A percentile compares a stretch with the other conserved stretches of the same genome.
Evolutionary conservation across 2,888 invertebrate genomes (phyloP).

Genomic region (Rhingia campestris): DNA sequence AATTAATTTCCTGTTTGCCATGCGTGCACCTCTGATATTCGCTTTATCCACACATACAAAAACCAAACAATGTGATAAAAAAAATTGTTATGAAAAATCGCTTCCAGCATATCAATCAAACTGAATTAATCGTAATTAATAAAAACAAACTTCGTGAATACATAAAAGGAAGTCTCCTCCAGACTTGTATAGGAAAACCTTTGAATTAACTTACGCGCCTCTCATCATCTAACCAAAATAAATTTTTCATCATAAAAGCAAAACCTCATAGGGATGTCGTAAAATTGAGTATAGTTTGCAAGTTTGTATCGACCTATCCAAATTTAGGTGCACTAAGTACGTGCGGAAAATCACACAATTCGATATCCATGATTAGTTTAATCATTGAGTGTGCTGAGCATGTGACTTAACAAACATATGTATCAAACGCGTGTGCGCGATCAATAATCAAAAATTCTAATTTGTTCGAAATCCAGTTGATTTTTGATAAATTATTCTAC

Average conservation of each 20-base stretch:
- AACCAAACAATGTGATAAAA: slow-evolving; percentile 11
- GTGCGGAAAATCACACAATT: slow-evolving; percentile 52
- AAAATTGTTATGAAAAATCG: slow-evolving; percentile 14
- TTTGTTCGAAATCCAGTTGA: background rate
- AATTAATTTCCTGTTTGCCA: slow-evolving; percentile 64
- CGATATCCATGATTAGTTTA: slow-evolving; percentile 1
- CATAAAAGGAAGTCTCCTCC: slow-evolving; percentile 55
- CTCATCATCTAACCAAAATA: slow-evolving; percentile 30
- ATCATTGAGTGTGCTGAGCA: background rate
- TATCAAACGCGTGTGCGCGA: slow-evolving; percentile 6
- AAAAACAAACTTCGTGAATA: slow-evolving; percentile 8
- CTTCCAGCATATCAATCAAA: slow-evolving; percentile 52
- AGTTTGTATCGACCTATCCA: slow-evolving; percentile 26
- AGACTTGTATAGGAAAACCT: background rate
- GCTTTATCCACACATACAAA: background rate
- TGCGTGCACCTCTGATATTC: slow-evolving; percentile 9
- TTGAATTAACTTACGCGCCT: background rate
- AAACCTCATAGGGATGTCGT: slow-evolving; percentile 15
- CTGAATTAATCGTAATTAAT: slow-evolving; percentile 5
- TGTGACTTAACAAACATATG: slow-evolving; percentile 43
- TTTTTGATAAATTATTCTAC: slow-evolving; percentile 49
- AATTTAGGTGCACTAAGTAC: slow-evolving; percentile 45
- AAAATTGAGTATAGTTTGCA: slow-evolving; percentile 17
- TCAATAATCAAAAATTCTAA: slow-evolving; percentile 40
- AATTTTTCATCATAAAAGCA: background rate